A percentile compares a stretch with the other conserved stretches of the same genome.
phyloP scores from a whole-genome alignment of 2,888 invertebrate species.

The Acrobasis repandana region DNA sequence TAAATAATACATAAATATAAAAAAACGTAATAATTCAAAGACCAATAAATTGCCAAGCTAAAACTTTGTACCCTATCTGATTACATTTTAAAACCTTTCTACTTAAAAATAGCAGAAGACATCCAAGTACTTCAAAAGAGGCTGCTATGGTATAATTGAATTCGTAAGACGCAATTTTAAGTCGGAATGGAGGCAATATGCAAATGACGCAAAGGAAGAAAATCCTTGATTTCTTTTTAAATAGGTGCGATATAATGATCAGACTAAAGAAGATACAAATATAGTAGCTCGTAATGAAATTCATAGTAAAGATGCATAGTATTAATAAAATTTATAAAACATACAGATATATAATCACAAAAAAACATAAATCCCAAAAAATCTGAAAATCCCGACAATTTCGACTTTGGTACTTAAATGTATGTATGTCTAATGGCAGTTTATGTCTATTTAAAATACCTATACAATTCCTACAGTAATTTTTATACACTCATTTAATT shows the following conservation, averaged over 20 bases:
- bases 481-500: too few species aligned
- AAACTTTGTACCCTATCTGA: constrained; percentile 71
- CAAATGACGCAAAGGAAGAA: constrained; percentile 47
- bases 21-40: neutral
- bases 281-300: too few species aligned
- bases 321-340: too few species aligned
- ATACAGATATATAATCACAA: too few species aligned
- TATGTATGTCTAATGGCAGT: too few species aligned
- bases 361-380: too few species aligned
- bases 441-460: too few species aligned
- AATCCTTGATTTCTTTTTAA: constrained; percentile 46
- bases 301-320: too few species aligned
- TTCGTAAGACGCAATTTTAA: constrained; percentile 57
- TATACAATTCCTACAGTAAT: too few species aligned
- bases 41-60: constrained; percentile 57
- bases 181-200: constrained; percentile 54
- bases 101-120: constrained; percentile 65
- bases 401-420: too few species aligned
- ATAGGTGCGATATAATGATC: constrained; percentile 8
- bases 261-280: neutral
- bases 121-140: constrained; percentile 57
- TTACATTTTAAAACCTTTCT: constrained; percentile 73
- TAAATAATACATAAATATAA: too few species aligned
- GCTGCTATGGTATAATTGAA: constrained; percentile 68
- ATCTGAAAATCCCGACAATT: too few species aligned